Base-by-base conservation (phyloP, 1,140 invertebrate genomes). In the Cyrtorhinus lividipennis region DNA sequence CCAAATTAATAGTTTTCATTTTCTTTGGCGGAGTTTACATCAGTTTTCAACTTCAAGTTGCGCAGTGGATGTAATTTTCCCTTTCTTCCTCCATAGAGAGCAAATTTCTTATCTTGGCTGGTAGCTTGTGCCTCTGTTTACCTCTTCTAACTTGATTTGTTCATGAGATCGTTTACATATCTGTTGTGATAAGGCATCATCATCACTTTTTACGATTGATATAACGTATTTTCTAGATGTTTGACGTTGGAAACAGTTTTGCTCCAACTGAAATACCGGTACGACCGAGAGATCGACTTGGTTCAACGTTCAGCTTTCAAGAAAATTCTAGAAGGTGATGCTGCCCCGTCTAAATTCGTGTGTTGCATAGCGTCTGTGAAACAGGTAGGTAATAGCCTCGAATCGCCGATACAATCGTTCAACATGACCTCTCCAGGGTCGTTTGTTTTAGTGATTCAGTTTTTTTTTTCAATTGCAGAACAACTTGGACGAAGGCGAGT, bases 191-290 rank as follows among this genome's bases (percentile, higher is more conserved):
- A n/a, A n/a, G n/a, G n/a, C n/a, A n/a, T n/a, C n/a, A n/a, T n/a
- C n/a, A n/a, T n/a, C n/a, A n/a, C n/a, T n/a, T n/a, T n/a, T n/a
- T n/a, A n/a, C n/a, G n/a, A n/a, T n/a, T 38, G n/a, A n/a, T n/a
- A n/a, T n/a, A n/a, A n/a, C n/a, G n/a, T 38, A 38, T 38, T 5
- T 38, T 38, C 5, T 45, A 78, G 74, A 63, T 72, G 66, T 61
- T 75, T 90, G 66, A 83, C 78, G 18, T 79, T 83, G 12, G 79
- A 80, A 63, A 81, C 82, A 74, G 76, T 92, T 0, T 74, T 91
- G 71, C 74, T 82, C 61, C 86, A 92, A 70, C 74, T 93, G 56
- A 91, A 90, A 73, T 92, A 90, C 73, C 79, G 89, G 68, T 92
- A 91, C 72, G 83, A 90, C 67, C 75, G 81, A 63, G 89, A 93